Percentiles rank a stretch among this genome's conserved stretches.
These are phyloP conservation scores for Reticulitermes speratus DNA, from an alignment of 1,140 invertebrate genomes.

Conservation along the genomic window DNA sequence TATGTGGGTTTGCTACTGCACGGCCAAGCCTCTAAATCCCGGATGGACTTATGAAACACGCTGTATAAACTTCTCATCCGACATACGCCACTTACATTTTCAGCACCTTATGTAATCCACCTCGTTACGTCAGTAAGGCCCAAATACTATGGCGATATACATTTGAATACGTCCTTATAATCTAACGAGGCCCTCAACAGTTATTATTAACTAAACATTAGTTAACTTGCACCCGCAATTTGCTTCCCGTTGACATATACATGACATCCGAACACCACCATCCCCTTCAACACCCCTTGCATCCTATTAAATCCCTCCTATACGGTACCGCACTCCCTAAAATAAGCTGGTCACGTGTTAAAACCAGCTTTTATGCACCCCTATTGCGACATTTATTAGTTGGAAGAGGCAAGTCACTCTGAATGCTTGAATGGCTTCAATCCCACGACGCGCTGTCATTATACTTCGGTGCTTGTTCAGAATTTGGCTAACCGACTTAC, in stretches of 20 bases:
- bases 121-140: neutral
- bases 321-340: neutral
- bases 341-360: constrained; percentile 11
- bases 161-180: neutral
- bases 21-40: too few species aligned
- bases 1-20: too few species aligned
- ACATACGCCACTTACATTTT: constrained; percentile 2
- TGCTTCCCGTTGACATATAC: constrained; percentile 6
- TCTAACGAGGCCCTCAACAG: neutral
- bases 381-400: constrained; percentile 2
- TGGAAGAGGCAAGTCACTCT: neutral
- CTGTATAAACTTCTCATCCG: neutral
- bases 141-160: neutral
- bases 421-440: neutral
- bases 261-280: neutral
- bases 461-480: neutral
- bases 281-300: neutral
- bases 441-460: neutral
- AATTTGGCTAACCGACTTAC: neutral
- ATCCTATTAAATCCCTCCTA: neutral
- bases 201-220: constrained; percentile 16
- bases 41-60: too few species aligned
- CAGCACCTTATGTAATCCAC: neutral
- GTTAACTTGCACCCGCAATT: constrained; percentile 9
- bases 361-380: constrained; percentile 14